Evolutionary conservation across 2,888 invertebrate genomes (phyloP).

Genomic region (Mellilla xanthometata): DNA sequence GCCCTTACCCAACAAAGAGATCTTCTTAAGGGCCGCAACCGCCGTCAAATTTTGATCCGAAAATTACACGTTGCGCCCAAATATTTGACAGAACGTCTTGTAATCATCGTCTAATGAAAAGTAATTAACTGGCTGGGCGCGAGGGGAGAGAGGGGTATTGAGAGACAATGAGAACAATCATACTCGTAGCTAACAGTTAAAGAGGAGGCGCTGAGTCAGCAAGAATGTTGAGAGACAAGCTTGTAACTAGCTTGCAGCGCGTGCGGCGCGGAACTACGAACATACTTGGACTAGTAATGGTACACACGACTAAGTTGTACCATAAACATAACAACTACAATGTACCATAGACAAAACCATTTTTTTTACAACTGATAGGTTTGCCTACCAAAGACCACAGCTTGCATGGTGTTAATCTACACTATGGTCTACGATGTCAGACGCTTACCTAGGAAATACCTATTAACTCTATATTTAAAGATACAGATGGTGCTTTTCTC

Average conservation of each 20-base stretch:
- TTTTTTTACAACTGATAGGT: too few species aligned
- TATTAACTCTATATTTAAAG: too few species aligned
- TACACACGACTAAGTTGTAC: too few species aligned
- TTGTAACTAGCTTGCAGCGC: slow-evolving; percentile 59
- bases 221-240: slow-evolving; percentile 58
- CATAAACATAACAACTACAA: too few species aligned
- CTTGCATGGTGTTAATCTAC: too few species aligned
- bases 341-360: too few species aligned
- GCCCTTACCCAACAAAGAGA: slow-evolving; percentile 1
- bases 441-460: too few species aligned
- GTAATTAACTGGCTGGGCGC: slow-evolving; percentile 68
- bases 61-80: slow-evolving; percentile 34
- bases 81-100: slow-evolving; percentile 29
- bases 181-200: slow-evolving; percentile 74
- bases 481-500: too few species aligned
- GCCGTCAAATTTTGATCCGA: slow-evolving; percentile 26
- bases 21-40: slow-evolving; percentile 7
- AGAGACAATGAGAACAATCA: slow-evolving; percentile 80
- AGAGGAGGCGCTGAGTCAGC: slow-evolving; percentile 78
- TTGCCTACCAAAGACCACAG: too few species aligned
- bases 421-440: too few species aligned
- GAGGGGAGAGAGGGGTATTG: slow-evolving; percentile 44
- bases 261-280: slow-evolving; percentile 36
- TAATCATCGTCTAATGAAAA: slow-evolving; percentile 69
- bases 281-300: too few species aligned